phyloP scores from a whole-genome alignment of 2,888 invertebrate genomes.

The Stenurella melanura region DNA sequence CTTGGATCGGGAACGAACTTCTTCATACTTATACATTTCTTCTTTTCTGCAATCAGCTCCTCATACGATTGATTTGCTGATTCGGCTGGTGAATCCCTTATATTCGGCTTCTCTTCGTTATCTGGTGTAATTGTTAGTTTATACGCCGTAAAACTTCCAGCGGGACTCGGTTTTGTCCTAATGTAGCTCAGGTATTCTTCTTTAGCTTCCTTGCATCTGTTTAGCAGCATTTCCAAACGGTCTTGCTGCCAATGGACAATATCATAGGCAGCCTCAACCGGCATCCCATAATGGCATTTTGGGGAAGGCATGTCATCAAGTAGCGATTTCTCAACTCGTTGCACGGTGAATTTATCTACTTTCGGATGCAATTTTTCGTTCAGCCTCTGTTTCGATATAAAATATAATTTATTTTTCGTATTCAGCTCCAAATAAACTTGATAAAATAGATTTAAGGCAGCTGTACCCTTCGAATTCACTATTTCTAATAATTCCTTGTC shows the following conservation, averaged over 20 bases:
- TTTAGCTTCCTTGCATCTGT: conserved; percentile 62
- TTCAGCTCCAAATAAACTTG: conserved; percentile 78
- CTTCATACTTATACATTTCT: conserved; percentile 53
- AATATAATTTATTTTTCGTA: conserved; percentile 73
- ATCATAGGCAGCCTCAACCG: conserved; percentile 73
- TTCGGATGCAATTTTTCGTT: conserved; percentile 57
- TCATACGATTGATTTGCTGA: conserved; percentile 56
- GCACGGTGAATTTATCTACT: conserved; percentile 68
- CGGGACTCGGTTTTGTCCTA: background rate
- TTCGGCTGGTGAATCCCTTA: conserved; percentile 19
- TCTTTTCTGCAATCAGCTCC: conserved; percentile 62
- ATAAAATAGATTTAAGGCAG: conserved; percentile 77
- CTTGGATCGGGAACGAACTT: conserved; percentile 59
- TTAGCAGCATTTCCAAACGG: conserved; percentile 72
- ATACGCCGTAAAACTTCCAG: background rate
- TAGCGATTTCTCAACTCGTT: conserved; percentile 34
- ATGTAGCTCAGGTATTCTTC: conserved; percentile 62
- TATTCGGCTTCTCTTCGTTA: background rate
- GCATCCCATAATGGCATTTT: conserved; percentile 68
- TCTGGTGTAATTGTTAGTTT: background rate
- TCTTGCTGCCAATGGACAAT: conserved; percentile 78
- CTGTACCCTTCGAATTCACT: conserved; percentile 74
- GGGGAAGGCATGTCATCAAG: background rate
- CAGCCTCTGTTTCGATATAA: conserved; percentile 52
- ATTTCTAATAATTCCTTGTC: conserved; percentile 74